Percentiles rank a stretch among this genome's conserved stretches.
These are phyloP conservation scores for Anagrus nilaparvatae DNA, from an alignment of 1,140 invertebrate species.

Conservation along the genomic window DNA sequence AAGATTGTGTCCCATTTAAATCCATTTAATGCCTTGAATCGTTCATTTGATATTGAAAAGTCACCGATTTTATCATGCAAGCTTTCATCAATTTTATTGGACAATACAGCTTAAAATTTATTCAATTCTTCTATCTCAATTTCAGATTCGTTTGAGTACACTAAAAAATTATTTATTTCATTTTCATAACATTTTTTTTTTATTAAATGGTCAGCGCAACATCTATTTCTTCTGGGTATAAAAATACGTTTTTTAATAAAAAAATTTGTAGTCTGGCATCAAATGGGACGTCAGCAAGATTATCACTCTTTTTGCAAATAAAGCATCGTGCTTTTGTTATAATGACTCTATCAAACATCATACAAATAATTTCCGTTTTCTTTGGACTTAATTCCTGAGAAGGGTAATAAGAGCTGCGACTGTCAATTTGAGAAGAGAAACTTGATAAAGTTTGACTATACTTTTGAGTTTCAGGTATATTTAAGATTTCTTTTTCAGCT, in stretches of 20 bases:
- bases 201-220: conserved; percentile 11
- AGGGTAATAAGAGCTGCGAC: too few relatives aligned
- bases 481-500: too few relatives aligned
- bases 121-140: conserved; percentile 4
- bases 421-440: too few relatives aligned
- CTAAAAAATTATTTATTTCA: conserved; percentile 9
- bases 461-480: too few relatives aligned
- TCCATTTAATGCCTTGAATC: conserved; percentile 7
- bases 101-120: background rate
- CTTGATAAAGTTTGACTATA: too few relatives aligned
- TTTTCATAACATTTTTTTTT: conserved; percentile 7
- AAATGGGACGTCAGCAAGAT: conserved; percentile 2
- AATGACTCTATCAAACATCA: too few relatives aligned
- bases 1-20: too few relatives aligned
- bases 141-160: conserved; percentile 3
- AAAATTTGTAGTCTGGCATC: conserved; percentile 9
- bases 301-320: background rate
- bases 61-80: background rate
- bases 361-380: too few relatives aligned
- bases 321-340: too few relatives aligned
- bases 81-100: background rate
- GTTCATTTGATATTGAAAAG: background rate
- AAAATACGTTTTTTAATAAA: conserved; percentile 12
- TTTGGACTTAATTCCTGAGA: too few relatives aligned
- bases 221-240: conserved; percentile 12